Evolutionary conservation across 2,797 vertebrate species (phyloP).

Genomic region (Simalia tracyae): DNA sequence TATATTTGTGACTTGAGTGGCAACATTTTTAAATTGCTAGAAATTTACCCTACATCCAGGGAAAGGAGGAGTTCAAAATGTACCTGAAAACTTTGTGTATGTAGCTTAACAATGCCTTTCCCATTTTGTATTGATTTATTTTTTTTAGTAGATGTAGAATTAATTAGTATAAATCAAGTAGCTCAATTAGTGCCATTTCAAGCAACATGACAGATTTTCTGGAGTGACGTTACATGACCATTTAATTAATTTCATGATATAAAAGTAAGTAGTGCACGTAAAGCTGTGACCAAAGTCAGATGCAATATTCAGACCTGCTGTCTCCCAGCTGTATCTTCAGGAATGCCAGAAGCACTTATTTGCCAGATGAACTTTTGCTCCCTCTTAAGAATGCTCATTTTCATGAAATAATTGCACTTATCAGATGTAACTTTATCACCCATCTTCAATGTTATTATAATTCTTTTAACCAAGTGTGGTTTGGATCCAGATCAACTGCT

Average conservation of each 20-base stretch:
- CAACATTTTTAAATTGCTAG: constrained; percentile 40
- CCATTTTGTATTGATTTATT: too few species aligned
- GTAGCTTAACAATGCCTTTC: constrained; percentile 21
- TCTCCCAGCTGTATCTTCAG: not conserved
- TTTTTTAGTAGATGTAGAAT: not conserved
- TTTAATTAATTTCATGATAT: not conserved
- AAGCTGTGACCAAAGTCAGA: not conserved
- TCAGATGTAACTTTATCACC: not conserved
- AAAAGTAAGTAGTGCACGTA: not conserved
- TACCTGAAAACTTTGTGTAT: constrained; percentile 27
- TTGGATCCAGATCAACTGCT: not conserved
- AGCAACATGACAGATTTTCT: not conserved
- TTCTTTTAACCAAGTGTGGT: not conserved
- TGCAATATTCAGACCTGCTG: not conserved
- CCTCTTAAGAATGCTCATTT: not conserved
- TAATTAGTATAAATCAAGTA: not conserved
- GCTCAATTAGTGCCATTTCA: not conserved
- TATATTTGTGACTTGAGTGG: not conserved
- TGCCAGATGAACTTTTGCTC: not conserved
- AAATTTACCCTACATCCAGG: constrained; percentile 26
- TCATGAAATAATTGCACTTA: not conserved
- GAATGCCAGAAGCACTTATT: not conserved
- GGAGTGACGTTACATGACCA: not conserved
- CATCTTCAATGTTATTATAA: not conserved
- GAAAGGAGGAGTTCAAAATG: not conserved